Conservation (phyloP, 2,113 vertebrate species). For the Genyomyrus donnyi region DNA sequence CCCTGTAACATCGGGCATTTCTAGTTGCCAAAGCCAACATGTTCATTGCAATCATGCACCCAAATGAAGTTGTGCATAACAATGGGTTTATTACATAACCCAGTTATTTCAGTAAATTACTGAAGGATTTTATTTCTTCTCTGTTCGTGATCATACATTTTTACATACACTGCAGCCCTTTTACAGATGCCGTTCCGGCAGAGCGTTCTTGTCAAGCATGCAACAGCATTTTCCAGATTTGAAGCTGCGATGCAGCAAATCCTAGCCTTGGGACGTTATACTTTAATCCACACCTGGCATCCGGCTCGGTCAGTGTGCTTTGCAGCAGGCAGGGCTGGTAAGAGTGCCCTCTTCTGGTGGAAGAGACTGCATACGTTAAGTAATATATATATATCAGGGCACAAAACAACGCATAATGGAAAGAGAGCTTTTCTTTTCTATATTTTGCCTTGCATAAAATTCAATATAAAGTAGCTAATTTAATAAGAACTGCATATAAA, state of each 20-base stretch:
- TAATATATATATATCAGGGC: neutral
- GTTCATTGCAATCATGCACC: neutral
- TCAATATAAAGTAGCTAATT: neutral
- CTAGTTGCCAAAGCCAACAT: neutral
- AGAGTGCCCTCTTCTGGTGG: constrained; percentile 8
- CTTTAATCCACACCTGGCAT: neutral
- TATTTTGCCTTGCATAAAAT: neutral
- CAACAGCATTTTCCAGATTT: neutral
- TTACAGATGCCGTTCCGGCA: neutral
- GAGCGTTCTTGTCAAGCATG: neutral
- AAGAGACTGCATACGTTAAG: neutral
- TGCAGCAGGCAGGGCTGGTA: neutral
- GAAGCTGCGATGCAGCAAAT: neutral
- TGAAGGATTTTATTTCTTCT: neutral
- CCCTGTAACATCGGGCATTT: neutral
- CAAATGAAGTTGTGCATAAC: neutral
- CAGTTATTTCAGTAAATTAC: neutral
- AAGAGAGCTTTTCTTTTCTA: neutral
- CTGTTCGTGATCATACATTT: neutral
- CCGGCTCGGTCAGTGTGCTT: neutral
- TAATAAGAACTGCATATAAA: neutral
- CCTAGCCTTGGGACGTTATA: neutral
- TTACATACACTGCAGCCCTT: neutral
- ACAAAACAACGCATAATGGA: neutral
- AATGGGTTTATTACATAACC: neutral